Conservation (phyloP, 2,113 vertebrate genomes). For the Apteryx mantelli region DNA sequence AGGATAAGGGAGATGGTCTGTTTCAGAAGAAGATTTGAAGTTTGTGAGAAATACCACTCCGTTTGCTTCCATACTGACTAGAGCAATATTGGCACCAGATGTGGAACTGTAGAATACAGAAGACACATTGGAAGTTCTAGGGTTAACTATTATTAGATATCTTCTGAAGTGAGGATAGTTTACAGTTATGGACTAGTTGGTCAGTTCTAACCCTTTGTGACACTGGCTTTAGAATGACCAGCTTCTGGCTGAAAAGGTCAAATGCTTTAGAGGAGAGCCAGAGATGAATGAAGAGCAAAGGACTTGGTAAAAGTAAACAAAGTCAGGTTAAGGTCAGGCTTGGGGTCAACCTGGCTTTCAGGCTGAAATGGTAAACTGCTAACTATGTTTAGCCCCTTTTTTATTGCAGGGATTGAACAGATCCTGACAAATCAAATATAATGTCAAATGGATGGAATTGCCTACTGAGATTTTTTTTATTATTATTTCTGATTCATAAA, state of each 20-base stretch:
- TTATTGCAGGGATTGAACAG: slow-evolving; percentile 25
- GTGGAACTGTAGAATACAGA: neutral
- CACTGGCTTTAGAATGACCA: slow-evolving; percentile 13
- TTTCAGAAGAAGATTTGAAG: neutral
- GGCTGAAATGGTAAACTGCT: slow-evolving; percentile 68
- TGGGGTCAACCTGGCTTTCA: slow-evolving; percentile 61
- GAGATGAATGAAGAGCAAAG: slow-evolving; percentile 30
- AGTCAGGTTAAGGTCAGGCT: slow-evolving; percentile 68
- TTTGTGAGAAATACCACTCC: neutral
- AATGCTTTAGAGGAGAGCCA: slow-evolving; percentile 24
- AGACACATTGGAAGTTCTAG: neutral
- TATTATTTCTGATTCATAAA: slow-evolving; percentile 22
- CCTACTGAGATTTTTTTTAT: slow-evolving; percentile 26
- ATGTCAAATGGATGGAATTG: slow-evolving; percentile 44
- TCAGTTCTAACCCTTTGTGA: neutral
- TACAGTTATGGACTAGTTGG: neutral
- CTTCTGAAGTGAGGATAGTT: neutral
- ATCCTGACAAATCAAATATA: slow-evolving; percentile 61
- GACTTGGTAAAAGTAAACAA: slow-evolving; percentile 53
- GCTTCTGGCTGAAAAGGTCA: slow-evolving; percentile 54
- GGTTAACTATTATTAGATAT: neutral
- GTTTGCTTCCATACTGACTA: neutral
- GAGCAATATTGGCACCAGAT: slow-evolving; percentile 38
- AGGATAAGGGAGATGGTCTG: neutral
- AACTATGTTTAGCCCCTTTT: slow-evolving; percentile 59